These are phyloP conservation scores for Trichogramma pretiosum DNA, from an alignment of 1,140 invertebrate genomes.

Conservation along the genomic window DNA sequence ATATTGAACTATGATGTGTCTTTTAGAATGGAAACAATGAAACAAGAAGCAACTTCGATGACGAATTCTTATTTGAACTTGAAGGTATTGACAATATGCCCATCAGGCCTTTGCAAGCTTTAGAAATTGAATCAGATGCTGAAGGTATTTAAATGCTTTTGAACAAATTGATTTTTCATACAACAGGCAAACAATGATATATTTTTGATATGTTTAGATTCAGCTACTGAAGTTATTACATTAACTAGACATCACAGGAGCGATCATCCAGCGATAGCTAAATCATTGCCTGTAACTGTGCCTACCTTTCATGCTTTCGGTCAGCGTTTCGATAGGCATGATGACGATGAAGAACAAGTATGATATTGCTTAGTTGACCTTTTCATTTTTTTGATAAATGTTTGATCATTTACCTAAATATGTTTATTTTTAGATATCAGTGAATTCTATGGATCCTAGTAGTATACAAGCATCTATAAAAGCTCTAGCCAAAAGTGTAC, in stretches of 20 bases:
- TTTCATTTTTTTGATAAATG: background rate
- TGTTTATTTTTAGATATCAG: constrained; percentile 25
- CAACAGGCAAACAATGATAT: background rate
- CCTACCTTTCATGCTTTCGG: constrained; percentile 41
- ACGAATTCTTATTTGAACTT: constrained; percentile 46
- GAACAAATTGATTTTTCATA: background rate
- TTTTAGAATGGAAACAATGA: constrained; percentile 28
- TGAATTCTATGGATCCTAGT: constrained; percentile 40
- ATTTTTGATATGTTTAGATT: constrained; percentile 30
- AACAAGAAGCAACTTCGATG: constrained; percentile 37
- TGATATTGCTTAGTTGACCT: background rate
- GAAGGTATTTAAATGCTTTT: constrained; percentile 34
- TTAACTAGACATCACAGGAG: constrained; percentile 36
- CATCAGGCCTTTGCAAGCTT: constrained; percentile 27
- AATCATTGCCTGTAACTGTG: constrained; percentile 50
- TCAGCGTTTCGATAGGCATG: constrained; percentile 27
- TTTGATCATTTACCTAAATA: background rate
- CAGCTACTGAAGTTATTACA: constrained; percentile 42
- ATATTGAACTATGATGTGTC: too few species aligned
- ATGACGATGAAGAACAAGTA: constrained; percentile 43
- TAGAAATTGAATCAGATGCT: constrained; percentile 44
- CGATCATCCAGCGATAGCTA: constrained; percentile 41
- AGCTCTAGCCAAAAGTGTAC: constrained; percentile 75
- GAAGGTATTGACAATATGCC: constrained; percentile 43
- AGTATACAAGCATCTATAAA: constrained; percentile 82